phyloP scores from a whole-genome alignment of 2,888 invertebrate genomes.

The Acholoe squamosa region DNA sequence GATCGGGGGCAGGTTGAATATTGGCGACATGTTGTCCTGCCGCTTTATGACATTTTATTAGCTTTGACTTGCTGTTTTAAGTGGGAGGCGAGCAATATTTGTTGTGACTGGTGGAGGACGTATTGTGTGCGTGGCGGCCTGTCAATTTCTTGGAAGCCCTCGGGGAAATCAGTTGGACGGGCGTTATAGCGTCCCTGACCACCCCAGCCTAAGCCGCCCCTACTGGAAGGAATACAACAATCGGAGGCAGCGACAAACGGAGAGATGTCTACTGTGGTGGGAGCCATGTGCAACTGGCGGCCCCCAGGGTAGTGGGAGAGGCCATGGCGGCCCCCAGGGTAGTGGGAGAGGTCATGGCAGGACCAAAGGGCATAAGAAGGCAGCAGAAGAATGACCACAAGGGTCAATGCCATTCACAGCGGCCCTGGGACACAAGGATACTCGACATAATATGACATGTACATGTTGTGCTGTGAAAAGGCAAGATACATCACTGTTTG shows the following conservation, averaged over 20 bases:
- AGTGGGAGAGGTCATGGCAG: neutral
- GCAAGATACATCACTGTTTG: too few species aligned
- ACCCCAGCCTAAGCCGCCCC: neutral
- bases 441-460: too few species aligned
- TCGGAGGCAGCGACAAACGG: neutral
- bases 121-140: neutral
- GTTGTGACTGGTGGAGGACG: neutral
- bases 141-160: neutral
- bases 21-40: neutral
- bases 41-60: neutral
- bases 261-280: neutral
- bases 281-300: neutral
- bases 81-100: neutral
- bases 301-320: neutral
- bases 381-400: too few species aligned
- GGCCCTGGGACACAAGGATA: too few species aligned
- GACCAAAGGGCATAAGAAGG: neutral
- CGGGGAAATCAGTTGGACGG: neutral
- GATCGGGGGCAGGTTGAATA: neutral
- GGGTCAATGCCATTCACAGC: too few species aligned
- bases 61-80: conserved; percentile 4
- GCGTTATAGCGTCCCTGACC: neutral
- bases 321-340: neutral
- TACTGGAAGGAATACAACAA: neutral
- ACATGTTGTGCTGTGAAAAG: too few species aligned